These are phyloP conservation scores for Eolophus roseicapilla DNA, from an alignment of 2,113 vertebrate species.

Conservation along the genomic window DNA sequence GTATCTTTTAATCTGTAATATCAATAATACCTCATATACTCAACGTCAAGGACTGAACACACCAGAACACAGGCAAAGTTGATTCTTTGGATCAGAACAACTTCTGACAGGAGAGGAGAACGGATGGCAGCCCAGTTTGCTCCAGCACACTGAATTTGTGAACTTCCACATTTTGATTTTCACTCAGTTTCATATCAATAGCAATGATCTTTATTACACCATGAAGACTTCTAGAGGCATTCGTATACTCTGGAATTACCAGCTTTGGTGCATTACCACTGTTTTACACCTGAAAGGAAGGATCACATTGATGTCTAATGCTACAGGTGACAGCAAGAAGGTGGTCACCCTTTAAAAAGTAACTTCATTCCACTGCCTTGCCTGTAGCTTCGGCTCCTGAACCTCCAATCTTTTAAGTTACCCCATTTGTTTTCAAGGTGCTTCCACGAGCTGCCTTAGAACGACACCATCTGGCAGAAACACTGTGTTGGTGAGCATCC, in stretches of 20 bases:
- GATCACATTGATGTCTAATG: neutral
- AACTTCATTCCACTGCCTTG: rapidly evolving
- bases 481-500: neutral
- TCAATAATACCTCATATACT: neutral
- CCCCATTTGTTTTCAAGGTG: neutral
- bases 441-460: neutral
- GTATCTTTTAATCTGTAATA: neutral
- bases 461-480: constrained; percentile 56
- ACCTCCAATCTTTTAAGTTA: neutral
- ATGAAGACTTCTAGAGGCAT: neutral
- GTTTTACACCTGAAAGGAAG: neutral
- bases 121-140: neutral
- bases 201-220: neutral
- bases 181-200: neutral
- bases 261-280: neutral
- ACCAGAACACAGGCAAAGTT: neutral
- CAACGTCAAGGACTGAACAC: neutral
- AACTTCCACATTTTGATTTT: neutral
- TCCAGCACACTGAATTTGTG: neutral
- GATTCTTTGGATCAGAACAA: neutral
- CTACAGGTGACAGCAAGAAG: neutral
- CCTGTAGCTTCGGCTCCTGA: neutral
- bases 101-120: neutral
- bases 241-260: neutral
- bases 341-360: neutral